A percentile compares a stretch with the other conserved stretches of the same genome.
These are phyloP conservation scores for Octodonta nipae DNA, from an alignment of 2,888 invertebrate genomes.

Conservation along the genomic window DNA sequence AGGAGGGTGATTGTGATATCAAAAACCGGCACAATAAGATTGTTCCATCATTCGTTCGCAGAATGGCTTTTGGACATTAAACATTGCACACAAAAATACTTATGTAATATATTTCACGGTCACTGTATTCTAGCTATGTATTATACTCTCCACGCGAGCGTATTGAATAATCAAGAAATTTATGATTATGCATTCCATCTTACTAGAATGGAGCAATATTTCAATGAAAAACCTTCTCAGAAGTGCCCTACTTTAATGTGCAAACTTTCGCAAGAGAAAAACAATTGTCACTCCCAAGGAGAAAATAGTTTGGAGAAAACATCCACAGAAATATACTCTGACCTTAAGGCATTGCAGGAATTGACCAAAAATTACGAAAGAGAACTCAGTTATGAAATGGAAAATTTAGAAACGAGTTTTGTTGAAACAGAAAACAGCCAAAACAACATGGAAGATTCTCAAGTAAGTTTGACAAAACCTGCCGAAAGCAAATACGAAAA, in stretches of 20 bases:
- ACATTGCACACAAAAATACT: constrained; percentile 87
- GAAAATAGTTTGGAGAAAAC: constrained; percentile 29
- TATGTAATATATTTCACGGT: constrained; percentile 76
- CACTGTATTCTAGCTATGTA: constrained; percentile 80
- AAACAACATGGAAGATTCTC: constrained; percentile 23
- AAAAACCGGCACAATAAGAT: constrained; percentile 46
- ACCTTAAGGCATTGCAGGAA: constrained; percentile 30
- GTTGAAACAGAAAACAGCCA: constrained; percentile 27
- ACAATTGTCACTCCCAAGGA: constrained; percentile 16
- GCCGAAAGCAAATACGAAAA: constrained; percentile 20
- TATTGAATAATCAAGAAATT: constrained; percentile 58
- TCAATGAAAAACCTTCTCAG: constrained; percentile 35
- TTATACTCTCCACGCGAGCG: constrained; percentile 56
- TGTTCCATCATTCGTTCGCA: constrained; percentile 90
- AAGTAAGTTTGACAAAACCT: constrained; percentile 14
- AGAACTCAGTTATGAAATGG: constrained; percentile 22
- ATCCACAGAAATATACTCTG: constrained; percentile 31
- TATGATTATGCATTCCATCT: constrained; percentile 60
- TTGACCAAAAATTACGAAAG: constrained; percentile 26
- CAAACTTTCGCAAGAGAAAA: constrained; percentile 27
- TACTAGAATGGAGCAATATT: constrained; percentile 51
- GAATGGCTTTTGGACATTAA: constrained; percentile 95
- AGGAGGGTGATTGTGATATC: constrained; percentile 48
- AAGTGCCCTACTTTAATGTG: constrained; percentile 32
- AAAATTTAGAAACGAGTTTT: constrained; percentile 26